Conservation (phyloP, 2,888 invertebrate species). For the Spialia ferax region DNA sequence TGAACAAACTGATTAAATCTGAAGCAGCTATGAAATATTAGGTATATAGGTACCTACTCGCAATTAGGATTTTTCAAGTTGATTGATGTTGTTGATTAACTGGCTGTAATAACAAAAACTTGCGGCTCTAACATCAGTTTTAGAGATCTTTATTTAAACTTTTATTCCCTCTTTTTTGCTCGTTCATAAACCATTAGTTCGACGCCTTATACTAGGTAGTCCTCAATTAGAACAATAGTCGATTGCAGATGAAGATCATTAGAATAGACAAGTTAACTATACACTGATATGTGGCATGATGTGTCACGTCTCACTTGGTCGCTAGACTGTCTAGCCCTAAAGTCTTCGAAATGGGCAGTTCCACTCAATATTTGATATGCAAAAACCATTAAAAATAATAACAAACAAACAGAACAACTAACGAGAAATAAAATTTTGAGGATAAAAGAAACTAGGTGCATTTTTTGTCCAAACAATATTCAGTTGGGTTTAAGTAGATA, state of each 20-base stretch:
- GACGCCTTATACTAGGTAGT: not conserved
- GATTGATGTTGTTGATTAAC: too few species aligned
- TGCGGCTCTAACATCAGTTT: too few species aligned
- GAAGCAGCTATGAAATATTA: too few species aligned
- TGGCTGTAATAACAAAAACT: too few species aligned
- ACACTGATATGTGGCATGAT: slow-evolving; percentile 84
- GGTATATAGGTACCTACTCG: too few species aligned
- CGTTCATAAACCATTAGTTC: not conserved
- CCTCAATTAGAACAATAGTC: slow-evolving; percentile 38
- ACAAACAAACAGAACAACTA: slow-evolving; percentile 31
- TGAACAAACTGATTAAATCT: too few species aligned
- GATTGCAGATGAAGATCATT: slow-evolving; percentile 57
- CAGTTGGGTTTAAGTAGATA: not conserved
- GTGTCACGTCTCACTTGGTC: slow-evolving; percentile 82
- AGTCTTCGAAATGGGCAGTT: slow-evolving; percentile 57
- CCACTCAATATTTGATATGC: slow-evolving; percentile 42
- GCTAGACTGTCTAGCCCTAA: slow-evolving; percentile 57
- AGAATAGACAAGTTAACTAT: slow-evolving; percentile 60
- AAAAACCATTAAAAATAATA: slow-evolving; percentile 20
- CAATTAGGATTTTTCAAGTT: too few species aligned
- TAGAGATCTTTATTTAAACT: not conserved
- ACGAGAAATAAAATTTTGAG: slow-evolving; percentile 21
- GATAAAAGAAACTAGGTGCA: slow-evolving; percentile 16
- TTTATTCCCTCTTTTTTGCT: not conserved
- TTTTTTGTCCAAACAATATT: slow-evolving; percentile 19